These are phyloP conservation scores for Cremastobaeus sp. DNA, from an alignment of 2,888 invertebrate species.

Conservation along the genomic window DNA sequence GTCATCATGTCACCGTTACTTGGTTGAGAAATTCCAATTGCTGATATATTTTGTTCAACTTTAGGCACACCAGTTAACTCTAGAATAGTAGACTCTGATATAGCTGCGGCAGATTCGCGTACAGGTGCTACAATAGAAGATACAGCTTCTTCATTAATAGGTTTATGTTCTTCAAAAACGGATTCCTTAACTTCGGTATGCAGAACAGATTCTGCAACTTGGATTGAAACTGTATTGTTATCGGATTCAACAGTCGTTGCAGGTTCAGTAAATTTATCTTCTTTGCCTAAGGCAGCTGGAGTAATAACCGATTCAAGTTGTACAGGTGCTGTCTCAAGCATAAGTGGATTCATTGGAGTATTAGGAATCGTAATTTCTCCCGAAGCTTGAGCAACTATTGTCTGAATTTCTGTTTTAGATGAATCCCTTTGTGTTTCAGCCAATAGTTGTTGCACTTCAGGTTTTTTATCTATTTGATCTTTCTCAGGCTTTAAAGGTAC, in stretches of 20 bases:
- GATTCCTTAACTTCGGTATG: constrained; percentile 74
- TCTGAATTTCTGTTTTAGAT: too few relatives aligned
- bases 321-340: neutral
- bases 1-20: constrained; percentile 53
- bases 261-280: constrained; percentile 10
- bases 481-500: too few relatives aligned
- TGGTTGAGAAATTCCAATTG: constrained; percentile 6
- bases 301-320: neutral
- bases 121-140: constrained; percentile 70
- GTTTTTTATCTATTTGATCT: too few relatives aligned
- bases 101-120: constrained; percentile 68
- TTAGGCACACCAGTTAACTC: constrained; percentile 27
- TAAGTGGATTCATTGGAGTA: neutral
- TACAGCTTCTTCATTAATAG: constrained; percentile 68
- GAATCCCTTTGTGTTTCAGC: too few relatives aligned
- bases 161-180: constrained; percentile 67
- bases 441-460: too few relatives aligned
- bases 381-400: too few relatives aligned
- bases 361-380: too few relatives aligned
- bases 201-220: constrained; percentile 75
- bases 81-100: constrained; percentile 60
- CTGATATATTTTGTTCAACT: neutral
- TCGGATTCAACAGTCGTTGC: constrained; percentile 28
- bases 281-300: constrained; percentile 8
- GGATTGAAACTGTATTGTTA: constrained; percentile 72